Base-by-base conservation (phyloP, 2,113 vertebrate species). In the Equus quagga region DNA sequence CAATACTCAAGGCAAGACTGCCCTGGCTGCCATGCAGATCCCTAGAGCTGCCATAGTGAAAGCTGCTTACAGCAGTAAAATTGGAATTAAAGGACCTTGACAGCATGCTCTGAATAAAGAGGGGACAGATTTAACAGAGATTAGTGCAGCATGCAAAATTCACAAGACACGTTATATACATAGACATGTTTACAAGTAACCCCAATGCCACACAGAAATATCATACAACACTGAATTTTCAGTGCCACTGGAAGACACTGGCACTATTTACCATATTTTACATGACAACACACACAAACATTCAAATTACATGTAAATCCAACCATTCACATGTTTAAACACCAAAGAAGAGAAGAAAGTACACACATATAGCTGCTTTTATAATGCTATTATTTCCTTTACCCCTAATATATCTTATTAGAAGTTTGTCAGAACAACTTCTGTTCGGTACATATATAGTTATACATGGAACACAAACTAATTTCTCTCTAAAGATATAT, bases 1-100 rank as follows among this genome's bases (percentile, higher is more conserved):
- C 99, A 99, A 98, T 97, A 98, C 99, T 99, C 99, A 99, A 99
- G 98, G 99, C 99, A 99, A 99, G 99, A 99, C 99, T 99, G 98
- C 99, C 99, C 97, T 99, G 99, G 99, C 99, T 99, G 99, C 99
- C 99, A 99, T 99, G 99, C 99, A 99, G 99, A 97, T 99, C 99
- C 99, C 99, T 99, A 99, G 99, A 99, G 99, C 99, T 99, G 99
- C 99, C 99, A 99, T 98, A 99, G 98, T 99, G 99, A 99, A 99
- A 99, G 98, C 98, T 99, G 99, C 99, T 99, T 99, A 99, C 99
- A 97, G 99, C 99, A 98, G 99, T 98, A 67, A 99, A 99, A 99
- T 99, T 99, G 99, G 99, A 99, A 99, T 99, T 99, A 99, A 99
- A 99, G 99, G 99, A 99, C 99, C 99, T 99, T 99, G 99, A 99